Percentiles rank a stretch among this genome's conserved stretches.
These are phyloP conservation scores for Hemichromis elongatus DNA, from an alignment of 2,113 vertebrate genomes.

Conservation along the genomic window DNA sequence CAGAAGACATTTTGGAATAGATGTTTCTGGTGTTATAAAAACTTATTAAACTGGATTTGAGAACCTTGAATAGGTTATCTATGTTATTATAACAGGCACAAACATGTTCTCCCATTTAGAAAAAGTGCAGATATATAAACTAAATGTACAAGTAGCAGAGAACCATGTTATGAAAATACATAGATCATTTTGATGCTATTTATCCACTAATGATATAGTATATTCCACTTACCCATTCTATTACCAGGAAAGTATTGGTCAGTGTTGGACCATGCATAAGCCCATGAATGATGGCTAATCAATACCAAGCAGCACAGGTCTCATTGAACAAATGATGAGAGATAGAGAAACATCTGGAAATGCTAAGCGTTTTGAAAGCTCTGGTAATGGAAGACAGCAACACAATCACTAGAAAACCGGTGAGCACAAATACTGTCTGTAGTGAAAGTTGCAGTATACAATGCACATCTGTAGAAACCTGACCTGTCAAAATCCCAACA, in stretches of 20 bases:
- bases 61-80: not conserved
- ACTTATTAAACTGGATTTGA: not conserved
- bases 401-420: not conserved
- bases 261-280: conserved; percentile 54
- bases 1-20: not conserved
- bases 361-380: conserved; percentile 25
- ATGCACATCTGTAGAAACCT: not conserved
- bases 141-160: not conserved
- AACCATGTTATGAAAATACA: not conserved
- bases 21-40: not conserved
- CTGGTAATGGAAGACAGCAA: not conserved
- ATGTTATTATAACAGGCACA: not conserved
- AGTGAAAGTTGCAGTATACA: not conserved
- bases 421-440: not conserved
- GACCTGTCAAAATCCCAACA: not conserved
- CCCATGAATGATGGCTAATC: conserved; percentile 73
- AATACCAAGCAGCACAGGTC: conserved; percentile 55
- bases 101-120: not conserved
- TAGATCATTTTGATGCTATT: not conserved
- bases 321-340: conserved; percentile 8
- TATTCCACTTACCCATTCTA: conserved; percentile 68
- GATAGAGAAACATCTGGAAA: conserved; percentile 39
- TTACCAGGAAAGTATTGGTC: conserved; percentile 67
- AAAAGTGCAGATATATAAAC: not conserved
- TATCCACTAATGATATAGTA: not conserved